Evolutionary conservation across 2,113 vertebrate genomes (phyloP).

Genomic region (Hypanus sabinus): DNA sequence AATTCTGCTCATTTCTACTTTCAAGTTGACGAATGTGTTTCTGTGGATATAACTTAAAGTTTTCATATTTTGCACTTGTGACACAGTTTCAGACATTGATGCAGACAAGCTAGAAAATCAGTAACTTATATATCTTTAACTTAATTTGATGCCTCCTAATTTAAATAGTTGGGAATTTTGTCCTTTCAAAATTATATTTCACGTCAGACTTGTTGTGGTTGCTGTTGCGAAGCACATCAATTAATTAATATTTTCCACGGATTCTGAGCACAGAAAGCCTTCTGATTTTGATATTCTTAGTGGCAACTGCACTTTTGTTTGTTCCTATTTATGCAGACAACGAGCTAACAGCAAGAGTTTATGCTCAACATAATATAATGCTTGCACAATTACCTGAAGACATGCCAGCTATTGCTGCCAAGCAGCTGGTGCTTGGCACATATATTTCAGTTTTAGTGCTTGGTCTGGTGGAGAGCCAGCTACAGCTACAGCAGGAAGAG

Average conservation of each 20-base stretch:
- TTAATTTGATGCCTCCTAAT: not conserved
- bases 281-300: not conserved
- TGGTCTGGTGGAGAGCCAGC: not conserved
- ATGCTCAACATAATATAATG: not conserved
- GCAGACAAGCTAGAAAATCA: not conserved
- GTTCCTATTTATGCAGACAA: not conserved
- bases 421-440: not conserved
- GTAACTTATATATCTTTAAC: not conserved
- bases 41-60: not conserved
- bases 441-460: not conserved
- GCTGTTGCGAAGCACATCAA: not conserved
- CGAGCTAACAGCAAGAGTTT: not conserved
- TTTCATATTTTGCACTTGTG: not conserved
- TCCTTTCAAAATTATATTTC: not conserved
- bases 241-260: not conserved
- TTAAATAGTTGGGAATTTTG: too few relatives aligned
- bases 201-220: not conserved
- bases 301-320: not conserved
- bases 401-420: not conserved
- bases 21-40: constrained; percentile 9
- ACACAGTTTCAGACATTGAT: not conserved
- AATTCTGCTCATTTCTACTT: not conserved
- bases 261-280: not conserved
- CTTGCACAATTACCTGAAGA: not conserved
- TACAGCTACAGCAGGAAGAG: not conserved